Evolutionary conservation across 2,113 vertebrate species (phyloP), one percentile per base, ranked within the genome.

Genomic region (Phylloscopus whistleri): DNA sequence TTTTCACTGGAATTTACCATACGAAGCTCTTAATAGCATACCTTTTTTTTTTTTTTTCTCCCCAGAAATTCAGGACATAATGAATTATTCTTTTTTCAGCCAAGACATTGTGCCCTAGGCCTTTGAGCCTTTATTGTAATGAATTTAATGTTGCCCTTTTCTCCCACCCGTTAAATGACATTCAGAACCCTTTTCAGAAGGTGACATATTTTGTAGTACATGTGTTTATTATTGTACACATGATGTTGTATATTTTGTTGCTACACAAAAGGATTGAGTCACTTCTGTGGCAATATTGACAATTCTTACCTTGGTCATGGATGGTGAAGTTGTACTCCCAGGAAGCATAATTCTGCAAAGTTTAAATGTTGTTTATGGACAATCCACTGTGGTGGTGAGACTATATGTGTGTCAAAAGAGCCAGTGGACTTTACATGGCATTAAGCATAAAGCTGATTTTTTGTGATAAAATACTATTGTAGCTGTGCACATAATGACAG

Each of bases 121-220:
- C 80, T 91, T 67, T 94, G 72, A 96, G 41, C 27, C 41, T 56
- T 87, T 16, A 83, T 56, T 73, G 43, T 87, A 96, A 86, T 79
- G 27, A 90, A 94, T 75, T 44, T 84, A 72, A 76, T 62, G 37
- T 82, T 95, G 64, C 21, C 24, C 43, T 80, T 92, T 89, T 75
- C 53, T 94, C 30, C 81, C 78, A 53, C 48, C 49, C 62, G 39
- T 86, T 93, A 84, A 93, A 91, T 82, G 59, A 73, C 67, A 15
- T 70, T 95, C 80, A 84, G 84, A 87, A 93, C 93, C 96, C 39
- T 64, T 74, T 96, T 93, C 79, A 84, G 60, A 81, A 87, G 51
- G 20, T 83, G 76, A 69, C 52, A 7, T 81, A 58, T 95, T 95
- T 91, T 80, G 64, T 27, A 33, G 28, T 31, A 37, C n/a, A 10